Percentiles rank a stretch among this genome's conserved stretches.
These are phyloP conservation scores for Allolobophora icterica DNA, from an alignment of 2,888 invertebrate species.

Conservation along the genomic window DNA sequence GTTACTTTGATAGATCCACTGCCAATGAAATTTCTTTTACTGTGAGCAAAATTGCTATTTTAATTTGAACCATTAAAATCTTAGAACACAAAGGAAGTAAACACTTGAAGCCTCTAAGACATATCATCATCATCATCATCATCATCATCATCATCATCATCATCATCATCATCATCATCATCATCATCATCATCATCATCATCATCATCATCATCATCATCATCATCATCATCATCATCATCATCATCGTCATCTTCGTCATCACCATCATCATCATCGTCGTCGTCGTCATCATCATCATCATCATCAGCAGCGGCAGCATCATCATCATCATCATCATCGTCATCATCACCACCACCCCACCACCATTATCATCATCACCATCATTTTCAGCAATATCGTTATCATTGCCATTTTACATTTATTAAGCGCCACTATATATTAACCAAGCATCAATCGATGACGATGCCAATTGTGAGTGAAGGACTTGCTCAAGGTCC, in stretches of 20 bases:
- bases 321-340: constrained; percentile 43
- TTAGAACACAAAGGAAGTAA: too few relatives aligned
- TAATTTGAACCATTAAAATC: too few relatives aligned
- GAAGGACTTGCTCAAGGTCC: too few relatives aligned
- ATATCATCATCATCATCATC: constrained; percentile 31
- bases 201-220: constrained; percentile 36
- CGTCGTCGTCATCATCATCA: constrained; percentile 24
- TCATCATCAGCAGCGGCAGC: constrained; percentile 38
- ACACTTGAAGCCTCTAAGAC: too few relatives aligned
- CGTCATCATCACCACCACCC: constrained; percentile 32
- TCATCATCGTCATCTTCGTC: constrained; percentile 40
- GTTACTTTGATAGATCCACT: too few relatives aligned
- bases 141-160: constrained; percentile 24
- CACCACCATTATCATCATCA: constrained; percentile 33
- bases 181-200: constrained; percentile 40
- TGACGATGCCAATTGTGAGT: too few relatives aligned
- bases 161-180: constrained; percentile 41
- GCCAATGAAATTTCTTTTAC: too few relatives aligned
- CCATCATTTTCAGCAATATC: constrained; percentile 39
- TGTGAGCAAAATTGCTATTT: too few relatives aligned
- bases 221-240: constrained; percentile 41
- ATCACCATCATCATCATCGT: constrained; percentile 42
- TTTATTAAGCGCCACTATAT: too few relatives aligned
- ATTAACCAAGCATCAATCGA: too few relatives aligned
- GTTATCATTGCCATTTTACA: too few relatives aligned